These are phyloP conservation scores for Junco hyemalis DNA, from an alignment of 2,113 vertebrate genomes.

Conservation along the genomic window DNA sequence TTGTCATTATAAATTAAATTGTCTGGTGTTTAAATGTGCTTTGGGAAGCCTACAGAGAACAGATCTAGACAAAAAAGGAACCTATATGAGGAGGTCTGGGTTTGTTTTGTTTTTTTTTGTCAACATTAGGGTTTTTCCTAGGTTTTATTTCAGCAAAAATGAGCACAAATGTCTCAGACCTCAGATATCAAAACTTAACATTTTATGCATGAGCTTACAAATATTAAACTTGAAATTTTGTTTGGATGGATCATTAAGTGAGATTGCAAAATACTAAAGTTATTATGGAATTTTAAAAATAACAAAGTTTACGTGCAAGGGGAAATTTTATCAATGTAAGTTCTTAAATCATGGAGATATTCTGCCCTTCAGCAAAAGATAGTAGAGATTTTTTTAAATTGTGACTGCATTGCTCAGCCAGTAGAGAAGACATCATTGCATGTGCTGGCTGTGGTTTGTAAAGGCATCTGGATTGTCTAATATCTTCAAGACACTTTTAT, in stretches of 20 bases:
- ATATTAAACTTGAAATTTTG: neutral
- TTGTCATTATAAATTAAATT: neutral
- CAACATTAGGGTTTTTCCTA: neutral
- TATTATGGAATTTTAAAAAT: neutral
- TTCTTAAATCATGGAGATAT: neutral
- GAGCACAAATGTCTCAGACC: neutral
- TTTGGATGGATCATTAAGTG: neutral
- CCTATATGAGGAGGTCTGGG: neutral
- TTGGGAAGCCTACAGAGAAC: neutral
- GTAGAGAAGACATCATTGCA: neutral
- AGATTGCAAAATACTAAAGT: neutral
- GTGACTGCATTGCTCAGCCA: neutral
- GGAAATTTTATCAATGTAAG: neutral
- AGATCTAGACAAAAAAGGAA: constrained; percentile 11
- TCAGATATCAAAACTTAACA: neutral
- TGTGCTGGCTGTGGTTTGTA: neutral
- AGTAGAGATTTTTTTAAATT: neutral
- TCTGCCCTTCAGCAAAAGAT: neutral
- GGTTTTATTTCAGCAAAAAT: neutral
- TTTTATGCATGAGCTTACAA: neutral
- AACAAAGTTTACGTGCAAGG: neutral
- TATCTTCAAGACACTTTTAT: neutral
- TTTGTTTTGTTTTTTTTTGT: neutral
- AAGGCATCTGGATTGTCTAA: neutral
- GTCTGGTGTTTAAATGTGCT: neutral